phyloP scores from a whole-genome alignment of 2,888 invertebrate species.

The Peribatodes rhomboidaria region DNA sequence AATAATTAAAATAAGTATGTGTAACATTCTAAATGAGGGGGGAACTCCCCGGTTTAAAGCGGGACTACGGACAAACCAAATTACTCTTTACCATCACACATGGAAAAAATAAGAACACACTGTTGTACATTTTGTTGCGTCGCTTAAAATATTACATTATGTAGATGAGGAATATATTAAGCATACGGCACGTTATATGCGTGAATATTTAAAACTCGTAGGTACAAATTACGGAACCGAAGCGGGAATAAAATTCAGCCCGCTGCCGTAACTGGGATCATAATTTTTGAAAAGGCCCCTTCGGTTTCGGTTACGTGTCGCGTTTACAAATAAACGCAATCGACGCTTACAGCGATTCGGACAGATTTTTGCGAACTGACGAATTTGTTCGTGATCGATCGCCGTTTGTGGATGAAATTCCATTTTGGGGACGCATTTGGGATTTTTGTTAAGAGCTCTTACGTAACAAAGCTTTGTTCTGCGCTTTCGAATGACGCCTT shows the following conservation, averaged over 20 bases:
- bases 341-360: constrained; percentile 35
- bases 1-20: constrained; percentile 49
- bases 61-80: constrained; percentile 22
- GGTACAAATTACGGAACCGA: constrained; percentile 66
- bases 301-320: constrained; percentile 65
- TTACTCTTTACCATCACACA: constrained; percentile 37
- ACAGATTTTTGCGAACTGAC: constrained; percentile 33
- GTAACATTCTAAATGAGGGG: constrained; percentile 29
- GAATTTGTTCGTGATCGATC: constrained; percentile 18
- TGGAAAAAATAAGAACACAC: constrained; percentile 52
- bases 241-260: constrained; percentile 57
- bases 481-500: not conserved
- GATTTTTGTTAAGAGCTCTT: constrained; percentile 1
- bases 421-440: not conserved
- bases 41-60: constrained; percentile 7
- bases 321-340: constrained; percentile 42
- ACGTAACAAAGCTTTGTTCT: not conserved
- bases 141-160: constrained; percentile 74
- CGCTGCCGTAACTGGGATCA: constrained; percentile 51
- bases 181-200: constrained; percentile 68
- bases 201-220: constrained; percentile 75
- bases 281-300: constrained; percentile 72
- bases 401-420: constrained; percentile 10
- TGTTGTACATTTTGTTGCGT: constrained; percentile 58
- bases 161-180: constrained; percentile 76